Evolutionary conservation across 2,113 vertebrate genomes (phyloP).

Genomic region (Glaucomys volans): DNA sequence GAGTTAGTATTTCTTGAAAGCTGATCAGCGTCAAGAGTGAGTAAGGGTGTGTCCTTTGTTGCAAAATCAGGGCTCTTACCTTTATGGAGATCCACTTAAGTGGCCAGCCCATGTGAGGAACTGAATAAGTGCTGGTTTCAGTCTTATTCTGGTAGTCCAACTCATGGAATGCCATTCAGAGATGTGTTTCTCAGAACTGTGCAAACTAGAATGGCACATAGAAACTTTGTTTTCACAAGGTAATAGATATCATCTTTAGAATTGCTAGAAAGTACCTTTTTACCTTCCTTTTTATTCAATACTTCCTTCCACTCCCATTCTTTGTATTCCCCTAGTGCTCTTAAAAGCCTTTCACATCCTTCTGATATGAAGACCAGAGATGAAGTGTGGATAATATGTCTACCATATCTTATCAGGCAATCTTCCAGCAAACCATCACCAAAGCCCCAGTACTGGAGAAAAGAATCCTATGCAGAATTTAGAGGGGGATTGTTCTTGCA

Average conservation of each 20-base stretch:
- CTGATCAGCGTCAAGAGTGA: accelerated
- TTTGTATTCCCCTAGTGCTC: slow-evolving; percentile 4
- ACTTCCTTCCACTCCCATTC: slow-evolving; percentile 24
- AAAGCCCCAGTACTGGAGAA: background rate
- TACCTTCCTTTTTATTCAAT: slow-evolving; percentile 49
- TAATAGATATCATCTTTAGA: slow-evolving; percentile 7
- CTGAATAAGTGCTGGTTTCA: background rate
- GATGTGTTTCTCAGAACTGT: background rate
- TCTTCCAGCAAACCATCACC: slow-evolving; percentile 68
- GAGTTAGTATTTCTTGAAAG: background rate
- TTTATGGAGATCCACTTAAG: background rate
- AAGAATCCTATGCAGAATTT: background rate
- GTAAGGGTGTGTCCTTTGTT: background rate
- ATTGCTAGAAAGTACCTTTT: slow-evolving; percentile 12
- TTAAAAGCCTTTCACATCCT: slow-evolving; percentile 64
- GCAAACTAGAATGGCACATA: background rate
- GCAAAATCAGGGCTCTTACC: background rate
- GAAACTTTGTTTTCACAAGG: slow-evolving; percentile 21
- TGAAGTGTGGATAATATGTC: slow-evolving; percentile 65
- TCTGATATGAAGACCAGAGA: slow-evolving; percentile 61
- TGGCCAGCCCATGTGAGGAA: background rate
- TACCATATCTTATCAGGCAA: slow-evolving; percentile 57
- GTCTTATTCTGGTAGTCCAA: background rate
- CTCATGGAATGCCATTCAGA: background rate
- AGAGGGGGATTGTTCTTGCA: background rate